Evolutionary conservation across 2,888 invertebrate species (phyloP).

Genomic region (Drosophila kanekoi): DNA sequence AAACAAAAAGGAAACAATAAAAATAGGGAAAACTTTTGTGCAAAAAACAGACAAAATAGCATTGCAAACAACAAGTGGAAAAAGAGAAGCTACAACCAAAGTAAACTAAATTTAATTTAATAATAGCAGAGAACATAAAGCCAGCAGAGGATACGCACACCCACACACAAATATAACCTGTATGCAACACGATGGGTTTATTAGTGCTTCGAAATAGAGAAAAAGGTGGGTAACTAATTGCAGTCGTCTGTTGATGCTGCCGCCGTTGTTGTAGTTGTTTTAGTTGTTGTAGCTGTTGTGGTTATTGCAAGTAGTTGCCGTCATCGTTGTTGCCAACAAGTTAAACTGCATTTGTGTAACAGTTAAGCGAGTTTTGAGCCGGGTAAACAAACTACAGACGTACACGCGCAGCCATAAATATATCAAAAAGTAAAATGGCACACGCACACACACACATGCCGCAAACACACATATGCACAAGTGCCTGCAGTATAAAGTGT

Average conservation of each 20-base stretch:
- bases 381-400: conserved; percentile 41
- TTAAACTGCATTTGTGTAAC: conserved; percentile 43
- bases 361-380: conserved; percentile 29
- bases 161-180: conserved; percentile 27
- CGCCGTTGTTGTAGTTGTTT: conserved; percentile 1
- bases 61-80: conserved; percentile 11
- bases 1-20: conserved; percentile 17
- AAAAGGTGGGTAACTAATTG: conserved; percentile 68
- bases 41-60: conserved; percentile 38
- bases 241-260: conserved; percentile 2
- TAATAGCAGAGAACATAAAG: conserved; percentile 14
- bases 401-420: conserved; percentile 33
- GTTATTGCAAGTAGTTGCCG: conserved; percentile 32
- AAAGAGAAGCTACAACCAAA: conserved; percentile 36
- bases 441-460: conserved; percentile 10
- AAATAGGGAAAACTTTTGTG: conserved; percentile 9
- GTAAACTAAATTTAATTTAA: conserved; percentile 41
- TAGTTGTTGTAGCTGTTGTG: conserved; percentile 18
- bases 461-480: conserved; percentile 8
- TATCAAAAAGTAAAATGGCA: conserved; percentile 48
- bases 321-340: conserved; percentile 44
- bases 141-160: conserved; percentile 6
- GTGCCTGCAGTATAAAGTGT: conserved; percentile 16
- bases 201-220: conserved; percentile 59
- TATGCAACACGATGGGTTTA: conserved; percentile 73